Evolutionary conservation across 2,888 invertebrate species (phyloP), one percentile per base, ranked within the genome.

Genomic region (Drosophila macrospina): DNA sequence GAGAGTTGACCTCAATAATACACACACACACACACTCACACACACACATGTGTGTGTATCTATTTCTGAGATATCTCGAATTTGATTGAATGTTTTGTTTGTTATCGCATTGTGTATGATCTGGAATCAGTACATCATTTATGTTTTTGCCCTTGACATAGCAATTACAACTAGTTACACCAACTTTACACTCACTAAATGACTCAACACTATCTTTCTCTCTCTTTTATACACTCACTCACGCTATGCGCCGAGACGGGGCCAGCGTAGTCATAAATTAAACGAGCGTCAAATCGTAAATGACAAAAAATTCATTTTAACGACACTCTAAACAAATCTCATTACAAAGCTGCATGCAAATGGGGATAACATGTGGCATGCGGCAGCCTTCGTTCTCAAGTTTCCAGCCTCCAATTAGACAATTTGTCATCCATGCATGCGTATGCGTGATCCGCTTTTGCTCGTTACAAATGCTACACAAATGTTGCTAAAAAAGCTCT

Each of bases 241-340:
- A 20, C 20, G 20, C 20, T 20, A 20, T 20, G 20, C 20, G 20
- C 20, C 20, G 1, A 66, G 82, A 67, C 80, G 69, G 69, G 75
- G 75, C 57, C 79, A 68, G 26, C 11, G 34, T 13, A 13, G 74
- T 75, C 71, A 50, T 72, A 85, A 85, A 78, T 69, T 45, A 55
- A 57, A 15, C 56, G 30, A 52, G 62, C 78, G 37, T 42, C 10
- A 69, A 62, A 51, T 7, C 32, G 44, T 54, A 69, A 71, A 69
- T 57, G 52, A 56, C 55, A 52, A 55, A 55, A 37, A 30, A 39
- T 36, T 16, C 20, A 39, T 24, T 57, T 69, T 36, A 69, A 50
- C 60, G 59, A 39, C n/a, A 34, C 37, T 30, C 20, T 26, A 55
- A 45, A 45, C 26, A 32, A 55, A 55, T 26, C 55, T 20, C 59